phyloP scores from a whole-genome alignment of 2,797 vertebrate genomes.

The Oryzias dopingdopingensis region DNA sequence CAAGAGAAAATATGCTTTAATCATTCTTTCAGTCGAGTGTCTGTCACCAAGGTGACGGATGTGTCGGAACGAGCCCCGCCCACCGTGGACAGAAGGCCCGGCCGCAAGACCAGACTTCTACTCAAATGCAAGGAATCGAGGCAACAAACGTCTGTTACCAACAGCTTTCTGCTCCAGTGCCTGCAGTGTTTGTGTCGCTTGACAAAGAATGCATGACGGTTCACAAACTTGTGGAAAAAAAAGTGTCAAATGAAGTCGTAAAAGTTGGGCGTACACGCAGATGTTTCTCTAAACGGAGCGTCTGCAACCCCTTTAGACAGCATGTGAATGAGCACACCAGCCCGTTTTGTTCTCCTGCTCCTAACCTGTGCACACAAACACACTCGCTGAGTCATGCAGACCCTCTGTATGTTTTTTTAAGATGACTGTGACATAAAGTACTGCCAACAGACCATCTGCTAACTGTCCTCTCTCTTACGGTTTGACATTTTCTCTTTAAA shows the following conservation, averaged over 20 bases:
- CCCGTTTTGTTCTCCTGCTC: constrained; percentile 24
- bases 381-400: constrained; percentile 5
- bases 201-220: constrained; percentile 60
- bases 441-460: constrained; percentile 23
- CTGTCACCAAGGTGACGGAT: constrained; percentile 25
- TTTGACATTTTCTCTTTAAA: too few species aligned
- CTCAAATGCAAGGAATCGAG: constrained; percentile 24
- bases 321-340: constrained; percentile 64
- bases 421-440: constrained; percentile 29
- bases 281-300: constrained; percentile 5
- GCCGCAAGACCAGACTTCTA: constrained; percentile 17
- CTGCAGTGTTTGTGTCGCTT: constrained; percentile 64
- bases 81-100: not conserved
- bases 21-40: constrained; percentile 37
- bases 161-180: constrained; percentile 66
- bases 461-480: too few species aligned
- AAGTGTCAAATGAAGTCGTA: not conserved
- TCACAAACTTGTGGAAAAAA: constrained; percentile 11
- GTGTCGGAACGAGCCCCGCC: constrained; percentile 24
- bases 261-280: constrained; percentile 16
- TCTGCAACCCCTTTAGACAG: constrained; percentile 53
- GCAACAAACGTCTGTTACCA: constrained; percentile 39
- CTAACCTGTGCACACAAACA: constrained; percentile 24
- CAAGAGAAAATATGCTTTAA: constrained; percentile 49
- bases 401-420: constrained; percentile 26